Conservation (phyloP, 1,140 invertebrate species). For the Cardiocondyla obscurior region DNA sequence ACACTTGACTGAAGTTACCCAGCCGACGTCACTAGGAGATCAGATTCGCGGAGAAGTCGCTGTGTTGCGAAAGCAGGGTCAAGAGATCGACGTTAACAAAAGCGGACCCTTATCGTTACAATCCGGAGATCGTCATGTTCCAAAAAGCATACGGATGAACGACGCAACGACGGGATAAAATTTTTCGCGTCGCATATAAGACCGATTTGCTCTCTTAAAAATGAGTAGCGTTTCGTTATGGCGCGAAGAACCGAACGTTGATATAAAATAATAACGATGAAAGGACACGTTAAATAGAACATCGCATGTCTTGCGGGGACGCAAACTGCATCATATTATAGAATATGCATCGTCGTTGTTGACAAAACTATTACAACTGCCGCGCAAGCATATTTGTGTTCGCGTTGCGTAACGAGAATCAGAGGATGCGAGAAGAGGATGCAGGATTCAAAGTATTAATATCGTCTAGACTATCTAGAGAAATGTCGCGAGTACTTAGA, state of each 20-base stretch:
- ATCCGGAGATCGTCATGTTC: not conserved
- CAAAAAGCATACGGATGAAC: too few relatives aligned
- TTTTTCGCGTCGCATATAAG: not conserved
- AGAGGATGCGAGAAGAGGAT: not conserved
- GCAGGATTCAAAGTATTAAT: not conserved
- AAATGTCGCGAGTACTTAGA: not conserved
- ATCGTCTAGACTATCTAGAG: not conserved
- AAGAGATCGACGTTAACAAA: slow-evolving; percentile 43
- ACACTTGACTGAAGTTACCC: slow-evolving; percentile 82
- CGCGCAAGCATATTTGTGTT: not conserved
- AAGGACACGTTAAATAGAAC: too few relatives aligned
- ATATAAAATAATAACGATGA: too few relatives aligned
- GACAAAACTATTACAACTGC: not conserved
- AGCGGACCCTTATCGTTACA: not conserved
- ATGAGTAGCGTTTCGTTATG: not conserved
- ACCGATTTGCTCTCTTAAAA: not conserved
- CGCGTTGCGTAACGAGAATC: not conserved
- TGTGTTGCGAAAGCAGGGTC: slow-evolving; percentile 55
- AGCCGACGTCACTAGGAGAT: slow-evolving; percentile 76
- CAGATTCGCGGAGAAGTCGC: slow-evolving; percentile 66
- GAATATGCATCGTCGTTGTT: not conserved
- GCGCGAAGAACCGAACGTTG: not conserved
- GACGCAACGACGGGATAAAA: not conserved
- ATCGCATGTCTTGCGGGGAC: too few relatives aligned
- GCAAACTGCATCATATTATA: too few relatives aligned